Evolutionary conservation across 2,888 invertebrate genomes (phyloP), one percentile per base, ranked within the genome.

Genomic region (Tricholauxania praeusta): DNA sequence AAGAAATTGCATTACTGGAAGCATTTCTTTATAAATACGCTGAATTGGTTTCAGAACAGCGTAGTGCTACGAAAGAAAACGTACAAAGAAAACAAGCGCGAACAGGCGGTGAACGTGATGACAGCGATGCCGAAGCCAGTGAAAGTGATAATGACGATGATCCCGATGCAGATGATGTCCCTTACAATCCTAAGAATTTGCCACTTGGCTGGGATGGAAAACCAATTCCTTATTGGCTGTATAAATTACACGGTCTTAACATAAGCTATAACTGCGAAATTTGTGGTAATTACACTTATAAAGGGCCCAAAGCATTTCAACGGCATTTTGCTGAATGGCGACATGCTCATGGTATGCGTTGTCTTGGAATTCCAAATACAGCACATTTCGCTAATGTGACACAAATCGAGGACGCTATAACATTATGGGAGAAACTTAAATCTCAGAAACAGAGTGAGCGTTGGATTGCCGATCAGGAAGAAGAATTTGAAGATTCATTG

Each of bases 371-470:
- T 80, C 99, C 99, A 0, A 99, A 99, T 87, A 99, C 99, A 0
- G 99, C 99, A 0, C 99, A 99, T 89, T 99, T 99, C 89, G 99
- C 99, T 0, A 99, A 99, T 87, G 99, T 99, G 52, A 99, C 99
- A 1, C 96, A 97, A 85, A 99, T 99, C 80, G 98, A 98, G 87
- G 99, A 99, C 87, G 99, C 99, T 0, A 90, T 99, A 65, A 96
- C 97, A 53, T 88, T 99, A 76, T 99, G 99, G 99, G 97, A 98
- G 84, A 98, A 98, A 88, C 90, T 99, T 17, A 98, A 98, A 86
- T 91, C 93, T 12, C 96, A 96, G 83, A 99, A 99, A 84, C 97
- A 98, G 83, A 92, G 92, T 64, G 98, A 98, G 88, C 91, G 99
- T 76, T 99, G 97, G 94, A 96, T 96, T 80, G 96, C 98, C 1